phyloP scores from a whole-genome alignment of 2,113 vertebrate species.

The Platycercus adscitus region DNA sequence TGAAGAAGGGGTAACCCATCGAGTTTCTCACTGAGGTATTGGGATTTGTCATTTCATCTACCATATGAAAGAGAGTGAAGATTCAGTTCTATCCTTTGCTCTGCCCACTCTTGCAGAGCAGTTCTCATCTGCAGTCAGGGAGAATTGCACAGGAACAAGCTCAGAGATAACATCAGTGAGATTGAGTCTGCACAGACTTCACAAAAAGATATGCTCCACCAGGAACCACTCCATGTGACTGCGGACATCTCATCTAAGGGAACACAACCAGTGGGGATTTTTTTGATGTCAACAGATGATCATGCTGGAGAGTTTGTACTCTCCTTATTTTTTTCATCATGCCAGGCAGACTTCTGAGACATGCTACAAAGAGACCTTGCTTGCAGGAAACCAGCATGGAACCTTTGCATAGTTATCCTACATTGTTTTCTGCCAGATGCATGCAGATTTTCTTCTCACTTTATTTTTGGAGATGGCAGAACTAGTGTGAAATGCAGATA shows the following conservation, averaged over 20 bases:
- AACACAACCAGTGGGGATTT: background rate
- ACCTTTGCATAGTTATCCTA: background rate
- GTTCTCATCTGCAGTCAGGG: background rate
- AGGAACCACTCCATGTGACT: background rate
- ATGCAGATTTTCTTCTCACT: background rate
- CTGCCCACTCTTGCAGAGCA: background rate
- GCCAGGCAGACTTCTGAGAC: background rate
- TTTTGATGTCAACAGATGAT: background rate
- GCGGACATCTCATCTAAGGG: background rate
- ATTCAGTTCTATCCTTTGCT: fast-evolving
- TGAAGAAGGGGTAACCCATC: background rate
- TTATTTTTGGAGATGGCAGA: background rate
- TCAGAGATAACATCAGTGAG: fast-evolving
- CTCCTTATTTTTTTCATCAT: background rate
- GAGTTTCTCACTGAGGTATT: background rate
- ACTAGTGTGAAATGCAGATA: background rate
- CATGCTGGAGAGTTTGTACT: background rate
- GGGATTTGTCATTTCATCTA: background rate
- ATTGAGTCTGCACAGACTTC: background rate
- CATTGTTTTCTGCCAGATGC: background rate
- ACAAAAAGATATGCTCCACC: background rate
- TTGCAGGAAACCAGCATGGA: background rate
- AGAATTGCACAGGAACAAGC: background rate
- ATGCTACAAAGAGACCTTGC: background rate
- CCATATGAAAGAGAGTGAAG: background rate